A percentile compares a stretch with the other conserved stretches of the same genome.
These are phyloP conservation scores for Bombus consobrinus DNA, from an alignment of 1,140 invertebrate species.

Conservation along the genomic window DNA sequence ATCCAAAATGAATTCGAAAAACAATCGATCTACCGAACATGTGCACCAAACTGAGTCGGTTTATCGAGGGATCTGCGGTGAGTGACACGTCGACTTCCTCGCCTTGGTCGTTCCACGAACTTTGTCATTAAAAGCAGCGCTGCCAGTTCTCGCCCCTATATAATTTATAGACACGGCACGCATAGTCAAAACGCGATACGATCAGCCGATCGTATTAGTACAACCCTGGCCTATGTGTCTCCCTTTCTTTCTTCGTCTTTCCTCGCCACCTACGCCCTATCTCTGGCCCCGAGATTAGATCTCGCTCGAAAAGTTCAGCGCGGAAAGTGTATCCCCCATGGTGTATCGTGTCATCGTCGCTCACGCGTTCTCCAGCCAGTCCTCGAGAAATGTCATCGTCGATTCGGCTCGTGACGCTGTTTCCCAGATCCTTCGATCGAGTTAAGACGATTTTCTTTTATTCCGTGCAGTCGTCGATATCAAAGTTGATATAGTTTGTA, in stretches of 20 bases:
- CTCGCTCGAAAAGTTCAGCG: conserved; percentile 49
- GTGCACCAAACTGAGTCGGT: too few relatives aligned
- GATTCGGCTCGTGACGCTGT: neutral
- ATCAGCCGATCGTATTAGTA: conserved; percentile 48
- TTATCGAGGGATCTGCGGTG: too few relatives aligned
- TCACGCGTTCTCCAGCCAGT: conserved; percentile 19
- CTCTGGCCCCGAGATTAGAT: conserved; percentile 43
- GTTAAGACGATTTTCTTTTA: neutral
- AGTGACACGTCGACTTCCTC: too few relatives aligned
- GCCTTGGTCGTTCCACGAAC: too few relatives aligned
- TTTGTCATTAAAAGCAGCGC: conserved; percentile 25
- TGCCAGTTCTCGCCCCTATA: conserved; percentile 26
- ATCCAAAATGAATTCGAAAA: too few relatives aligned
- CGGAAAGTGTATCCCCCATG: conserved; percentile 44
- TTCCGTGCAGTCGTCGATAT: too few relatives aligned
- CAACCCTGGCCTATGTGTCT: conserved; percentile 2
- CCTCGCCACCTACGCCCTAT: conserved; percentile 38
- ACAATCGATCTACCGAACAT: too few relatives aligned
- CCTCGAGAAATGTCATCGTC: conserved; percentile 42
- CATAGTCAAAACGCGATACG: conserved; percentile 52
- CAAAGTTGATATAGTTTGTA: too few relatives aligned
- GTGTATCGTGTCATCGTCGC: conserved; percentile 42
- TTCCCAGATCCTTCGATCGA: neutral
- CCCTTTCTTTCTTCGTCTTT: neutral
- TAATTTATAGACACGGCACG: conserved; percentile 54